phyloP scores from a whole-genome alignment of 2,113 vertebrate genomes.

The Cyprinus carpio region DNA sequence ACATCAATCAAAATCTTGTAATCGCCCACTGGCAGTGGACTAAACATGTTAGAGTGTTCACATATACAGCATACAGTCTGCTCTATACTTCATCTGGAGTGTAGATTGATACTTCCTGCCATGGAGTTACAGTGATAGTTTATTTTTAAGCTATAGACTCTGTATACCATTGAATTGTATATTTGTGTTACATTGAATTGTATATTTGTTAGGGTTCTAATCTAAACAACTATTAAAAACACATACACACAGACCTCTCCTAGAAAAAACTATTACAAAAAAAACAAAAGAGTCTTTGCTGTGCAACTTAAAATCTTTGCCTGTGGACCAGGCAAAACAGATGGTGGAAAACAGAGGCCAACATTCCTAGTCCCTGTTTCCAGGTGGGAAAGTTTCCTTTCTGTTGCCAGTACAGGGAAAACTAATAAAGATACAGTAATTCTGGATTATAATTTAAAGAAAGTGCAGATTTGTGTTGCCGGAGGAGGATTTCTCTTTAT shows the following conservation, averaged over 20 bases:
- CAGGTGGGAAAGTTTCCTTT: conserved; percentile 72
- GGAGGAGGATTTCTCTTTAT: conserved; percentile 50
- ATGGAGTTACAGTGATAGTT: conserved; percentile 34
- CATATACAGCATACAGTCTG: not conserved
- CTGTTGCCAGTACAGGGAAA: conserved; percentile 65
- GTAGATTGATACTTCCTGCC: conserved; percentile 26
- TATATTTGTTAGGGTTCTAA: conserved; percentile 12
- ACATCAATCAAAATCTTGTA: conserved; percentile 12
- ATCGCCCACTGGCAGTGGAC: conserved; percentile 10
- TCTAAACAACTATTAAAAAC: too few species aligned
- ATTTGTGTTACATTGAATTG: conserved; percentile 50
- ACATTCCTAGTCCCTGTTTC: conserved; percentile 72
- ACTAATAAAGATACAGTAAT: conserved; percentile 55
- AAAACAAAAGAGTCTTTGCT: conserved; percentile 35
- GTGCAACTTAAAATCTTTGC: too few species aligned
- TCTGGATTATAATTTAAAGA: conserved; percentile 72
- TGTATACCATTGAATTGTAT: conserved; percentile 50
- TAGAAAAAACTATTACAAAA: too few species aligned
- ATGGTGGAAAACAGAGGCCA: conserved; percentile 69
- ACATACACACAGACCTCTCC: too few species aligned
- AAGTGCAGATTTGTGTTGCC: conserved; percentile 65
- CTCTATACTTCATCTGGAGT: not conserved
- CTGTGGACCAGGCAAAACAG: conserved; percentile 70
- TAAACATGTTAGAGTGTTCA: conserved; percentile 59
- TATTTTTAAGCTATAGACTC: not conserved